A percentile compares a stretch with the other conserved stretches of the same genome.
Conservation (phyloP, 2,888 invertebrate species). For the Caprella mutica region DNA sequence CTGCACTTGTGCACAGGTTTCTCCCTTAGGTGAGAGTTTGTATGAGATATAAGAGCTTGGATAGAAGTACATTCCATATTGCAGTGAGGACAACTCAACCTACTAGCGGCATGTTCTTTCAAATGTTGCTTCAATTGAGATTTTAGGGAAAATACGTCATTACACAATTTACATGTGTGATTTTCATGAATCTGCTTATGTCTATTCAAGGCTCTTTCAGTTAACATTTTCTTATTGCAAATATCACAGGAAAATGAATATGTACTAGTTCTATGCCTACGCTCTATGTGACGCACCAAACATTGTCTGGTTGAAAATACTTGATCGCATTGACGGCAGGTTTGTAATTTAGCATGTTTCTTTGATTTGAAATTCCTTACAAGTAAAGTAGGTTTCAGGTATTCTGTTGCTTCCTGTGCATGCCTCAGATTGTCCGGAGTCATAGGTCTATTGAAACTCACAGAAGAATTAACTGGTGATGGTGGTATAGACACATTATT, state of each 20-base stretch:
- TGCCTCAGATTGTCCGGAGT: slow-evolving; percentile 19
- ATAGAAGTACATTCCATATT: slow-evolving; percentile 18
- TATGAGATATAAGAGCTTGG: slow-evolving; percentile 28
- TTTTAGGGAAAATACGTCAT: slow-evolving; percentile 24
- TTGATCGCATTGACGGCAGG: slow-evolving; percentile 33
- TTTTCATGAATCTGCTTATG: slow-evolving; percentile 29
- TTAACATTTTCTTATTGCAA: slow-evolving; percentile 27
- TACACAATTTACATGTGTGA: slow-evolving; percentile 29
- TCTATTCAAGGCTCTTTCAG: slow-evolving; percentile 24
- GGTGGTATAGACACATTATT: no score
- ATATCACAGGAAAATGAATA: slow-evolving; percentile 24
- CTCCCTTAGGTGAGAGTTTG: slow-evolving; percentile 18
- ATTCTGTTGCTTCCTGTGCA: slow-evolving; percentile 31
- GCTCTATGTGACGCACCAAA: slow-evolving; percentile 30
- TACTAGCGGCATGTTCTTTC: slow-evolving; percentile 23
- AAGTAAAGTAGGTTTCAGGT: slow-evolving; percentile 31
- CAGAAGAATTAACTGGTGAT: no score
- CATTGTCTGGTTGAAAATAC: slow-evolving; percentile 31
- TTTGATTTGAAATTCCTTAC: slow-evolving; percentile 26
- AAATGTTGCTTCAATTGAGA: slow-evolving; percentile 28
- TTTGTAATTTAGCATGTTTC: slow-evolving; percentile 33
- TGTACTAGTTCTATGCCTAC: slow-evolving; percentile 25
- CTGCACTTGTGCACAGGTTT: slow-evolving; percentile 15
- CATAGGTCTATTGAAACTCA: background rate
- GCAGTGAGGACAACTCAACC: slow-evolving; percentile 21